A percentile compares a stretch with the other conserved stretches of the same genome.
Conservation (phyloP, 2,797 vertebrate species). For the Peromyscus aztecus region DNA sequence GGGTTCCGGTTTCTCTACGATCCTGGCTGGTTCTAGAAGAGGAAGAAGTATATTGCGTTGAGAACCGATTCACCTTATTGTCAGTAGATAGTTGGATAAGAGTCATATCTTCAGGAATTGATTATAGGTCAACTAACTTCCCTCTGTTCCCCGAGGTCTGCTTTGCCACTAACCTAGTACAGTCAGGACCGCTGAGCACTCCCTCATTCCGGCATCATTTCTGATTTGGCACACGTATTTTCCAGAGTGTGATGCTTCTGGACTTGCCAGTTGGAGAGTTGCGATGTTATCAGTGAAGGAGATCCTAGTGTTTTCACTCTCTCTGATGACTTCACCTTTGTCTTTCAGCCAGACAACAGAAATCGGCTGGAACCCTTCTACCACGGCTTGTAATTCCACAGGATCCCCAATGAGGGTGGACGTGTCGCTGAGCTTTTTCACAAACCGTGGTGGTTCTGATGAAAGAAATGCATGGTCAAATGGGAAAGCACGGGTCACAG, state of each 20-base stretch:
- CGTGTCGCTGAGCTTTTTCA: slow-evolving; percentile 95
- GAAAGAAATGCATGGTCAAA: slow-evolving; percentile 80
- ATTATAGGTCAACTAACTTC: not conserved
- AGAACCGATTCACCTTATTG: slow-evolving; percentile 39
- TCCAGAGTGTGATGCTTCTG: slow-evolving; percentile 92
- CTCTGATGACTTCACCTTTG: slow-evolving; percentile 95
- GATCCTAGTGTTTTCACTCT: slow-evolving; percentile 94
- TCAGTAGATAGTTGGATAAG: not conserved
- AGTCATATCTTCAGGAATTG: not conserved
- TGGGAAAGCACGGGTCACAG: not conserved
- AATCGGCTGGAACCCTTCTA: slow-evolving; percentile 97
- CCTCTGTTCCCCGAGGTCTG: not conserved
- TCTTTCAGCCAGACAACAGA: slow-evolving; percentile 96
- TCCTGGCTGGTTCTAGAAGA: slow-evolving; percentile 95
- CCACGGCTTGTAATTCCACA: slow-evolving; percentile 92
- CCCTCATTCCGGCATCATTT: slow-evolving; percentile 96
- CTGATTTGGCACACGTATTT: slow-evolving; percentile 97
- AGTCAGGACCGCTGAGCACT: slow-evolving; percentile 94
- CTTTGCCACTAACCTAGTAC: slow-evolving; percentile 95
- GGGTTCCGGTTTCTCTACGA: slow-evolving; percentile 96
- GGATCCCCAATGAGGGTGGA: slow-evolving; percentile 94
- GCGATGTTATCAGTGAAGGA: slow-evolving; percentile 94
- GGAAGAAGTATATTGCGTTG: slow-evolving; percentile 68
- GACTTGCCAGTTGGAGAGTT: slow-evolving; percentile 92
- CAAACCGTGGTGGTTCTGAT: slow-evolving; percentile 95